Evolutionary conservation across 1,140 invertebrate species (phyloP).

Genomic region (Asbolus verrucosus): DNA sequence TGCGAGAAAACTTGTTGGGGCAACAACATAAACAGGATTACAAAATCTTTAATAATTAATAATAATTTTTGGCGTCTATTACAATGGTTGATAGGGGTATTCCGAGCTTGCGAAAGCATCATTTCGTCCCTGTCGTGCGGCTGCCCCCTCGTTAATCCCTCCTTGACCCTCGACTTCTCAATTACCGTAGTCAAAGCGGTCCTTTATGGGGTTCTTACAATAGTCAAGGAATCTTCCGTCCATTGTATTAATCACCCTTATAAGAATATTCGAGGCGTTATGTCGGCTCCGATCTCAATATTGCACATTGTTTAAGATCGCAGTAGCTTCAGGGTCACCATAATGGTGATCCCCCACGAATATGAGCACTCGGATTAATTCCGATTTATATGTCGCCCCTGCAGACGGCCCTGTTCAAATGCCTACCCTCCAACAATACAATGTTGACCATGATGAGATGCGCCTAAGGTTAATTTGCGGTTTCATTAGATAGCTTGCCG

Average conservation of each 20-base stretch:
- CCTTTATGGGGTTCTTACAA: conserved; percentile 30
- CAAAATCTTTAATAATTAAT: too few species aligned
- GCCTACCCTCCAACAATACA: conserved; percentile 31
- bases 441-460: conserved; percentile 34
- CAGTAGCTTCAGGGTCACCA: conserved; percentile 2
- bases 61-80: too few species aligned
- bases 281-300: conserved; percentile 16
- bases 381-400: conserved; percentile 5
- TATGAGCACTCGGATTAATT: conserved; percentile 16
- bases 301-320: conserved; percentile 16
- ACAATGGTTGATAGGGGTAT: too few species aligned
- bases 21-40: too few species aligned
- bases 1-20: too few species aligned
- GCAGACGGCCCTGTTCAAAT: conserved; percentile 11
- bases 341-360: conserved; percentile 20
- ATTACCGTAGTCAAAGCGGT: conserved; percentile 14
- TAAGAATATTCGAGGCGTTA: conserved; percentile 33
- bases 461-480: conserved; percentile 43
- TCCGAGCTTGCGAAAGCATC: too few species aligned
- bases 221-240: conserved; percentile 22
- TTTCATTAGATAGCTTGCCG: conserved; percentile 40
- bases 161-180: conserved; percentile 35
- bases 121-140: too few species aligned
- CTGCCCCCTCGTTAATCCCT: conserved; percentile 3
- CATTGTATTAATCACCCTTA: conserved; percentile 33